phyloP scores from a whole-genome alignment of 2,888 invertebrate species.

The Magallana nippona region DNA sequence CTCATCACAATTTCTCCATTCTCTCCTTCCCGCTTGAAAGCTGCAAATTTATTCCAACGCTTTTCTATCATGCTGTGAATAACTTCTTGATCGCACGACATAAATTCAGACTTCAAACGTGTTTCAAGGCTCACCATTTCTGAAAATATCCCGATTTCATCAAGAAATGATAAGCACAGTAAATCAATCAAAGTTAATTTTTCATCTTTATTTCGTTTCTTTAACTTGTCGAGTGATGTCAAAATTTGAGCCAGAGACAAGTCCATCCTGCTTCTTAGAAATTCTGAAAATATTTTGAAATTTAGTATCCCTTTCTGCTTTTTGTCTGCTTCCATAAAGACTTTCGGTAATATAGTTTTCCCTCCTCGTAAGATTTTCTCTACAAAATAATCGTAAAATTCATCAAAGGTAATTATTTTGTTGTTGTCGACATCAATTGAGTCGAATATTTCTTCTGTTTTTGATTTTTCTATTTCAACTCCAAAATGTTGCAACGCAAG shows the following conservation, averaged over 20 bases:
- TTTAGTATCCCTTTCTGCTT: slow-evolving; percentile 53
- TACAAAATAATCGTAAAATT: slow-evolving; percentile 55
- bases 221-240: slow-evolving; percentile 49
- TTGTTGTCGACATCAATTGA: slow-evolving; percentile 45
- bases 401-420: slow-evolving; percentile 49
- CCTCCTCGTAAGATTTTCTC: slow-evolving; percentile 37
- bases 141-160: slow-evolving; percentile 33
- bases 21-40: slow-evolving; percentile 51
- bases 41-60: slow-evolving; percentile 56
- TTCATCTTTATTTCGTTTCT: slow-evolving; percentile 40
- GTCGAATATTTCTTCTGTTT: slow-evolving; percentile 51
- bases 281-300: slow-evolving; percentile 58
- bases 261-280: slow-evolving; percentile 48
- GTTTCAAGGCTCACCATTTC: slow-evolving; percentile 37
- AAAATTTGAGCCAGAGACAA: slow-evolving; percentile 45
- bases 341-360: slow-evolving; percentile 47
- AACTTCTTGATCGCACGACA: slow-evolving; percentile 46
- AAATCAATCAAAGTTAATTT: slow-evolving; percentile 49
- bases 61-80: slow-evolving; percentile 48
- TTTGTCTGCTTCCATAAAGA: slow-evolving; percentile 55
- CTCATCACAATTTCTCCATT: slow-evolving; percentile 56
- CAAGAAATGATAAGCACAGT: not conserved
- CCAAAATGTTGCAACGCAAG: slow-evolving; percentile 52
- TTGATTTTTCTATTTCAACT: slow-evolving; percentile 46
- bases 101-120: slow-evolving; percentile 40